phyloP scores from a whole-genome alignment of 2,797 vertebrate genomes.

The Eospalax fontanierii region DNA sequence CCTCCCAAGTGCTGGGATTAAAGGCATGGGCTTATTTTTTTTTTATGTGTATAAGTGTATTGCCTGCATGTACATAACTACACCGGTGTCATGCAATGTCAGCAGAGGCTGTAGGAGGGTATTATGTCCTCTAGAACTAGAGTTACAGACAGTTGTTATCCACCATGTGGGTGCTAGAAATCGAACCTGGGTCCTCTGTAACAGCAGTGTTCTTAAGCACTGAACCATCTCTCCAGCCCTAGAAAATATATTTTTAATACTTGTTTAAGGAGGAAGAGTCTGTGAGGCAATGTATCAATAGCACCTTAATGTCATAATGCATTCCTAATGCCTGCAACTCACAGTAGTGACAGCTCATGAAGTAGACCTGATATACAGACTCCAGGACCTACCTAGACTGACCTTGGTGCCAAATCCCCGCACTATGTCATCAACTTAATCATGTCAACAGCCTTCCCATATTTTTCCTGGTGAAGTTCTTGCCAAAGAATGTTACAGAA shows the following conservation, averaged over 20 bases:
- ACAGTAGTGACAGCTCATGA: background rate
- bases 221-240: too few relatives aligned
- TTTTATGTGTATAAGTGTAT: too few relatives aligned
- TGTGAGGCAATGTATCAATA: background rate
- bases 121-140: too few relatives aligned
- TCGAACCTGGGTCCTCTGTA: too few relatives aligned
- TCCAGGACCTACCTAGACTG: background rate
- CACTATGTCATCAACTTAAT: background rate
- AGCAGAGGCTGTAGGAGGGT: too few relatives aligned
- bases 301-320: background rate
- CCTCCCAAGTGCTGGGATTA: too few relatives aligned
- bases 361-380: background rate
- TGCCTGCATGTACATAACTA: too few relatives aligned
- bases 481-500: background rate
- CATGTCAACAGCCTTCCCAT: background rate
- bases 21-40: too few relatives aligned
- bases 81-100: too few relatives aligned
- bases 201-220: too few relatives aligned
- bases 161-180: too few relatives aligned
- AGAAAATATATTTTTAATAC: conserved; percentile 18
- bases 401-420: background rate
- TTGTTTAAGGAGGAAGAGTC: background rate
- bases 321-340: background rate
- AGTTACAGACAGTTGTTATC: too few relatives aligned
- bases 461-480: background rate